A percentile compares a stretch with the other conserved stretches of the same genome.
phyloP scores from a whole-genome alignment of 2,797 vertebrate genomes.

The Aphelocoma californica region DNA sequence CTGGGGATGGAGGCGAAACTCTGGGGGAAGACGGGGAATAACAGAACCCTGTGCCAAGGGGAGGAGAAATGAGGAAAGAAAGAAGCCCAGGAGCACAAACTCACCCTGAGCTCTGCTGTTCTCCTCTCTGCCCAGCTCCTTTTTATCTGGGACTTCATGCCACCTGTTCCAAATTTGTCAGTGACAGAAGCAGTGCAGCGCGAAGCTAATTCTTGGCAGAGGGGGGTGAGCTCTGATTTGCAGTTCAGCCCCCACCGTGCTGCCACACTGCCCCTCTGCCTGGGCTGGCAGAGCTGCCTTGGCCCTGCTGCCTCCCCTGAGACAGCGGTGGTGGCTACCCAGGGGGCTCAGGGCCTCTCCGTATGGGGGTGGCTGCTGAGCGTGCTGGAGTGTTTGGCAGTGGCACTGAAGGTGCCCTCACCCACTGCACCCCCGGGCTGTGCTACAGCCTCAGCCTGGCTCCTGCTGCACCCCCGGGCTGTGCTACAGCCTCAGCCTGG shows the following conservation, averaged over 20 bases:
- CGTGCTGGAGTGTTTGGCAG: accelerated
- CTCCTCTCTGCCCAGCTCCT: neutral
- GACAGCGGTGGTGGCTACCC: accelerated
- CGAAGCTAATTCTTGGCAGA: neutral
- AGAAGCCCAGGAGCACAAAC: neutral
- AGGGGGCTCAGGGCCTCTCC: accelerated
- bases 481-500: too few relatives aligned
- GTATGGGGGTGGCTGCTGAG: accelerated
- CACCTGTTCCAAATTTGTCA: constrained; percentile 30
- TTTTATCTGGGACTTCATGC: neutral
- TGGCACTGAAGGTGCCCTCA: neutral
- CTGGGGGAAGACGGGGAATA: neutral
- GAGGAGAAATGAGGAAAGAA: neutral
- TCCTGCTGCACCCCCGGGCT: too few relatives aligned
- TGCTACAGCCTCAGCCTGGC: too few relatives aligned
- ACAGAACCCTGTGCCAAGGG: constrained; percentile 18
- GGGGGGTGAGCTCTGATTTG: neutral
- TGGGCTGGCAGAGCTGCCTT: neutral
- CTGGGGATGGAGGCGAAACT: neutral
- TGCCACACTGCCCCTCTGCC: neutral
- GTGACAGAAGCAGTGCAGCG: neutral
- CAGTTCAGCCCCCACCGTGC: accelerated
- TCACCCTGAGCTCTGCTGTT: neutral
- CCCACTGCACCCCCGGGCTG: neutral
- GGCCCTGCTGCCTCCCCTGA: neutral